Percentiles rank a stretch among this genome's conserved stretches.
Evolutionary conservation across 2,113 vertebrate species (phyloP).

Genomic region (Salvelinus alpinus): DNA sequence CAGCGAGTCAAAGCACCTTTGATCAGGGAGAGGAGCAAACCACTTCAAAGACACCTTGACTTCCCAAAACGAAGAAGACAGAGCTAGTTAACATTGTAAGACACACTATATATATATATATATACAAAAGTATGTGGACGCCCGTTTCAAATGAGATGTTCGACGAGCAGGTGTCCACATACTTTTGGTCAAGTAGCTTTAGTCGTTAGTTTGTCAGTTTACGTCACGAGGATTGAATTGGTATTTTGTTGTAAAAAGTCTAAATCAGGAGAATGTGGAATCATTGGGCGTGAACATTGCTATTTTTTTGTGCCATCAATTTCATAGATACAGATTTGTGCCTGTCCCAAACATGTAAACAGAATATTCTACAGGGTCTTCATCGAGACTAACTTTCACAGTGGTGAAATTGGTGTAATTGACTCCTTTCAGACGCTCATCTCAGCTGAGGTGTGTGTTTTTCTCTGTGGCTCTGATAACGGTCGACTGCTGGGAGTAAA

Average conservation of each 20-base stretch:
- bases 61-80: too few species aligned
- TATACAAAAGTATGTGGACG: too few species aligned
- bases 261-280: too few species aligned
- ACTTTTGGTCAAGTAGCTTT: too few species aligned
- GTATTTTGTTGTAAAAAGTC: too few species aligned
- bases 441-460: slow-evolving; percentile 26
- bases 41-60: slow-evolving; percentile 8
- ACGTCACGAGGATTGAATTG: too few species aligned
- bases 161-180: too few species aligned
- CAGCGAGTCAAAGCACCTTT: slow-evolving; percentile 14
- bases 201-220: too few species aligned
- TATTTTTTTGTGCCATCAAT: background rate
- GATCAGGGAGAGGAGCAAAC: slow-evolving; percentile 5
- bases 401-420: slow-evolving; percentile 60
- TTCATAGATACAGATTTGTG: slow-evolving; percentile 31
- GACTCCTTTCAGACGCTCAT: slow-evolving; percentile 37
- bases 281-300: too few species aligned
- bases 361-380: slow-evolving; percentile 44
- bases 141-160: too few species aligned
- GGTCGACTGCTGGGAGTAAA: slow-evolving; percentile 50
- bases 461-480: slow-evolving; percentile 54
- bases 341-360: slow-evolving; percentile 49
- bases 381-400: slow-evolving; percentile 46
- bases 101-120: too few species aligned
- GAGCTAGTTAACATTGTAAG: too few species aligned